Conservation (phyloP, 2,113 vertebrate species). For the Dromaius novaehollandiae region DNA sequence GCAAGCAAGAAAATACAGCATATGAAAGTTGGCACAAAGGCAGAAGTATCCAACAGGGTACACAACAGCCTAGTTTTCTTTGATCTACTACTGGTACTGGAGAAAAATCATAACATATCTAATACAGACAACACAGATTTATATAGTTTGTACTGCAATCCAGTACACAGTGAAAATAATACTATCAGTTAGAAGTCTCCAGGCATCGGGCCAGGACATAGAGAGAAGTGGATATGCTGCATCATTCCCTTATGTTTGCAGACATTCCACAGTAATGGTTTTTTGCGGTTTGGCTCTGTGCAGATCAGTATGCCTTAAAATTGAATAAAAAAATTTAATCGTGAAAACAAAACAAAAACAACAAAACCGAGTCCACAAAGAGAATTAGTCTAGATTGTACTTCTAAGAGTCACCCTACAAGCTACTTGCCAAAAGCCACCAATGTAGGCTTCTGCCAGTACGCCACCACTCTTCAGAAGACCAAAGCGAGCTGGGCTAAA, state of each 20-base stretch:
- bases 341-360: neutral
- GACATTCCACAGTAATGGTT: neutral
- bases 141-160: neutral
- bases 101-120: neutral
- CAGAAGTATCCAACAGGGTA: neutral
- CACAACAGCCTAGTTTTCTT: neutral
- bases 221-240: neutral
- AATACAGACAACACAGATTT: neutral
- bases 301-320: neutral
- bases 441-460: neutral
- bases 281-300: neutral
- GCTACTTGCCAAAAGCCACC: neutral
- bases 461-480: neutral
- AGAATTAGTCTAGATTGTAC: neutral
- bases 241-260: neutral
- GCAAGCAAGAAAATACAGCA: neutral
- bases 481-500: neutral
- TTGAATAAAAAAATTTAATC: neutral
- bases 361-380: neutral
- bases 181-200: neutral
- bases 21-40: neutral
- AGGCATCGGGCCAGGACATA: accelerated
- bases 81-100: neutral
- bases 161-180: neutral
- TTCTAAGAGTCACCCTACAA: neutral